Evolutionary conservation across 2,797 vertebrate species (phyloP).

Genomic region (Manis pentadactyla): DNA sequence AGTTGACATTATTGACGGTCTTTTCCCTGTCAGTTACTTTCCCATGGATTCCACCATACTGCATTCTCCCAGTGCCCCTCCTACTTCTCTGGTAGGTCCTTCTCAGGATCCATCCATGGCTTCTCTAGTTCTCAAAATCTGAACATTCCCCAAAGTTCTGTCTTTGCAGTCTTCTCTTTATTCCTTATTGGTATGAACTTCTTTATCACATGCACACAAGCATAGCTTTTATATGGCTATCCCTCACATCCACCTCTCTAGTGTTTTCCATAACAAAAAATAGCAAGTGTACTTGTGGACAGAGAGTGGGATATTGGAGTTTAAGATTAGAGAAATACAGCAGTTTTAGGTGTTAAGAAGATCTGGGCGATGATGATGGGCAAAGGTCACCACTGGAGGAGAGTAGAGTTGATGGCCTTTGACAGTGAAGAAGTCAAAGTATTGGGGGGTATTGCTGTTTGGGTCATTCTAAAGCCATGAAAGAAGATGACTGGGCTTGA

Average conservation of each 20-base stretch:
- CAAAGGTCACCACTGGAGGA: background rate
- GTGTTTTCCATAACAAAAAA: background rate
- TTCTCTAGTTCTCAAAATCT: background rate
- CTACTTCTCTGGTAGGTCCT: background rate
- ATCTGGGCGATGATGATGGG: background rate
- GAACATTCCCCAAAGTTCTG: background rate
- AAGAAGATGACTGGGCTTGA: background rate
- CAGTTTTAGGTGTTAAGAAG: background rate
- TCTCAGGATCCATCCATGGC: background rate
- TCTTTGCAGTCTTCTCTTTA: background rate
- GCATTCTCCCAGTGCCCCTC: background rate
- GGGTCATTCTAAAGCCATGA: background rate
- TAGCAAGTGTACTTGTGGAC: background rate
- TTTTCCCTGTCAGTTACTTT: background rate
- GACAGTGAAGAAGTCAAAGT: background rate
- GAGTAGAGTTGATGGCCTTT: background rate
- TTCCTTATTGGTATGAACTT: background rate
- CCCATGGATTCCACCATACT: background rate
- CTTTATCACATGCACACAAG: background rate
- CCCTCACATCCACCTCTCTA: background rate
- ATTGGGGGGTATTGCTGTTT: background rate
- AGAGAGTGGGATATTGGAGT: background rate
- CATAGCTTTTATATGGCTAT: background rate
- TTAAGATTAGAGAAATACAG: conserved; percentile 27
- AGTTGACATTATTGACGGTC: background rate